Evolutionary conservation across 2,797 vertebrate genomes (phyloP), one percentile per base, ranked within the genome.

Genomic region (Microctenopoma steveboyesi): DNA sequence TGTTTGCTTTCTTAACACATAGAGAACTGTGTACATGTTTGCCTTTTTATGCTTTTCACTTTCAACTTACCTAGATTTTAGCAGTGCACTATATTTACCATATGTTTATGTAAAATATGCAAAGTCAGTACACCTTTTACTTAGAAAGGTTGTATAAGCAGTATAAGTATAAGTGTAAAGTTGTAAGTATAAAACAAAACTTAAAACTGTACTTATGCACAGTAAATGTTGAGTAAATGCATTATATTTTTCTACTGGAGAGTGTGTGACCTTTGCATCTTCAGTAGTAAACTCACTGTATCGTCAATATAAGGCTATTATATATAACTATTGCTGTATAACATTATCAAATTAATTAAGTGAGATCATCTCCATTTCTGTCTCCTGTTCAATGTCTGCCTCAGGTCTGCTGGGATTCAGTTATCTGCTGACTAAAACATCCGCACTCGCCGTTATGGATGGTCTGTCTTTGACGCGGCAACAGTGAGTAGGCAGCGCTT

Each of bases 361-460:
- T 46, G 65, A 79, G 80, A 72, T 65, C 51, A 74, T 68, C 37
- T 69, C 37, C 54, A 49, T 50, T 66, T 64, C 35, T 42, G 7
- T 72, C 25, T 60, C 64, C 39, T 46, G 56, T n/a, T 40, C 57
- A 86, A 75, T 67, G 49, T 67, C 46, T 22, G 37, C 45, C 33
- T 75, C 66, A 27, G 68, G 52, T 77, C 79, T 51, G 1, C 74
- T 51, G 67, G 67, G 84, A 79, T 72, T 76, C 30, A 69, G 67
- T 77, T 75, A 70, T 52, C 37, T 88, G 91, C 91, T 90, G 84
- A 92, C 86, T 86, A 65, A 85, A 87, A 87, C 76, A 79, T 14
- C 70, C 22, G 61, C 56, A 35, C 66, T 79, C 33, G 1, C 50
- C 18, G 82, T 81, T 82, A 88, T 76, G 75, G 80, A 86, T 88